Conservation (phyloP, 64 coral and sea anemone genomes). For the Actinia tenebrosa region DNA sequence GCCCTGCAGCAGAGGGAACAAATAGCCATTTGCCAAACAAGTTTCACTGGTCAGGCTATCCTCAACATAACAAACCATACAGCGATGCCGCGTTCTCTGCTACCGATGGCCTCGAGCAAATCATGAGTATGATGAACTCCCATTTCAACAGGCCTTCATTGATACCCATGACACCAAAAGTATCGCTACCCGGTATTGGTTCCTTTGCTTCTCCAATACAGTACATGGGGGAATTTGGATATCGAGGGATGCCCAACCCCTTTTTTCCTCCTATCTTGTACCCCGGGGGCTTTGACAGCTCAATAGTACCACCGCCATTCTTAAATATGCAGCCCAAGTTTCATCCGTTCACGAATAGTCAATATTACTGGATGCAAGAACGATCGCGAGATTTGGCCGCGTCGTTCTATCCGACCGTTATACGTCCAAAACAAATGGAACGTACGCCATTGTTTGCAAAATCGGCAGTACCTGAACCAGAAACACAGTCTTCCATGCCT, state of each 20-base stretch:
- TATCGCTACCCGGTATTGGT: neutral
- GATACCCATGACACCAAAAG: neutral
- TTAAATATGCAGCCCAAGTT: neutral
- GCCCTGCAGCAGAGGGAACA: neutral
- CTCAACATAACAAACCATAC: neutral
- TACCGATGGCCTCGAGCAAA: neutral
- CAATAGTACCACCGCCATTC: neutral
- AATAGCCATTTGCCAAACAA: neutral
- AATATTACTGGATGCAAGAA: neutral
- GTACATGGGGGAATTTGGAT: neutral
- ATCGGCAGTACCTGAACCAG: neutral
- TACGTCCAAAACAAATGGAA: neutral
- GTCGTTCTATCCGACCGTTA: neutral
- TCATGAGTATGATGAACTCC: neutral
- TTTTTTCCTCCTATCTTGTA: slow-evolving; percentile 6
- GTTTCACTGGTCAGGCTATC: neutral
- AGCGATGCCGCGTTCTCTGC: neutral
- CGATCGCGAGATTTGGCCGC: neutral
- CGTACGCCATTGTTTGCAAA: neutral
- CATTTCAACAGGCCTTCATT: neutral
- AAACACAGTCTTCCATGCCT: neutral
- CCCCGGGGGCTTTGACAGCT: neutral
- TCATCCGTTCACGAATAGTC: neutral
- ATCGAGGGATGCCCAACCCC: neutral
- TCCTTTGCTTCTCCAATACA: neutral